phyloP scores from a whole-genome alignment of 2,797 vertebrate species.

The Poeciliopsis presidionis region DNA sequence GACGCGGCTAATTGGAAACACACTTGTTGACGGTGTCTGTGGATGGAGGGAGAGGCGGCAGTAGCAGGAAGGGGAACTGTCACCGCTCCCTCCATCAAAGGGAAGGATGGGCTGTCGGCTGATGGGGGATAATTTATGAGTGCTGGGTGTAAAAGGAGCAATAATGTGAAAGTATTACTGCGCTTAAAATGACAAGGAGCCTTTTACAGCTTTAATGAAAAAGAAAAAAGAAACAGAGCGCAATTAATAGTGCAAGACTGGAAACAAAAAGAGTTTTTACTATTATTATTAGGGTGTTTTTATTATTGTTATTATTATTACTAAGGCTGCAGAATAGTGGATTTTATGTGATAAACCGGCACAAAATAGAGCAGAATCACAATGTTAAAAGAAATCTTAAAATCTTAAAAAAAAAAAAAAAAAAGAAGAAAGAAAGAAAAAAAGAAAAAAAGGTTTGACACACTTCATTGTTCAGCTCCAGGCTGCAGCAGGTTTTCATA shows the following conservation, averaged over 20 bases:
- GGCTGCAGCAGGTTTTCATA: background rate
- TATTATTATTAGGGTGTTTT: too few relatives aligned
- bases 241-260: background rate
- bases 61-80: slow-evolving; percentile 18
- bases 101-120: background rate
- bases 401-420: too few relatives aligned
- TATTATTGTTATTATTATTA: too few relatives aligned
- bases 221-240: background rate
- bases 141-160: background rate
- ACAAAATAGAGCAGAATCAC: background rate
- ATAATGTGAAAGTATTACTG: background rate
- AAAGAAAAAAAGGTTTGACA: background rate
- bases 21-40: slow-evolving; percentile 63
- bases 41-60: slow-evolving; percentile 37
- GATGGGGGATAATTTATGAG: background rate
- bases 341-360: background rate
- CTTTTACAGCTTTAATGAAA: background rate
- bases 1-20: slow-evolving; percentile 70
- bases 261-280: background rate
- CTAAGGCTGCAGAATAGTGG: background rate
- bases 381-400: background rate
- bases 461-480: background rate
- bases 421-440: too few relatives aligned
- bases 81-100: slow-evolving; percentile 9
- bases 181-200: background rate